Evolutionary conservation across 2,797 vertebrate genomes (phyloP), one percentile per base, ranked within the genome.

Genomic region (Sebastes iracundus): DNA sequence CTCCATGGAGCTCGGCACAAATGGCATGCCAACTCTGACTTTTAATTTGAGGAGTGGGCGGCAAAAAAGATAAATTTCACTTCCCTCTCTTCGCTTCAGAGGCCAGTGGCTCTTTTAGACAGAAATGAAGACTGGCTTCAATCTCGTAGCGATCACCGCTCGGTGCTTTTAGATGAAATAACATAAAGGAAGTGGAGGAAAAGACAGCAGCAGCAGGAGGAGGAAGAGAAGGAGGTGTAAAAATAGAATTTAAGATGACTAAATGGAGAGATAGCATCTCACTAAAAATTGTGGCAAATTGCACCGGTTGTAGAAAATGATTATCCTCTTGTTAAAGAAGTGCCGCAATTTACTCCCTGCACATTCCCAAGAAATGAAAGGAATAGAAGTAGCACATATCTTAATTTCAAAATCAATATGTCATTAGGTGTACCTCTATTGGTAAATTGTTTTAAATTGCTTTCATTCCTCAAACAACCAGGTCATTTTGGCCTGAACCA

Each of bases 201-300:
- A 75, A 75, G 67, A 58, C 2, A 18, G 63, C 56, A 35, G 79
- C 30, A 35, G 35, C 0, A 38, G 72, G 10, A 81, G 33, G 46
- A 76, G 78, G 56, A 75, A 75, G 52, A 74, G 74, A 13, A 82
- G 33, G 56, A 75, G 80, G 32, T 25, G 55, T 65, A 77, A 87
- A 88, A 87, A 88, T 83, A 88, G 78, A 82, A 68, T 74, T 83
- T 58, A 75, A 82, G 58, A 89, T 79, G 66, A 80, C 70, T 76
- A 82, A 85, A 86, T 67, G 75, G 59, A 79, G 86, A 72, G 68
- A 79, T 62, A 3, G 62, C 23, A 55, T 90, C 77, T 35, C 56
- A 62, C 27, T 20, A 6, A 23, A 82, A 81, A 82, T 64, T 60
- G 28, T 59, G 49, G 79, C 14, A 78, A 89, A 81, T 83, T 87